phyloP scores from a whole-genome alignment of 2,888 invertebrate species.

The Idaea dimidiata region DNA sequence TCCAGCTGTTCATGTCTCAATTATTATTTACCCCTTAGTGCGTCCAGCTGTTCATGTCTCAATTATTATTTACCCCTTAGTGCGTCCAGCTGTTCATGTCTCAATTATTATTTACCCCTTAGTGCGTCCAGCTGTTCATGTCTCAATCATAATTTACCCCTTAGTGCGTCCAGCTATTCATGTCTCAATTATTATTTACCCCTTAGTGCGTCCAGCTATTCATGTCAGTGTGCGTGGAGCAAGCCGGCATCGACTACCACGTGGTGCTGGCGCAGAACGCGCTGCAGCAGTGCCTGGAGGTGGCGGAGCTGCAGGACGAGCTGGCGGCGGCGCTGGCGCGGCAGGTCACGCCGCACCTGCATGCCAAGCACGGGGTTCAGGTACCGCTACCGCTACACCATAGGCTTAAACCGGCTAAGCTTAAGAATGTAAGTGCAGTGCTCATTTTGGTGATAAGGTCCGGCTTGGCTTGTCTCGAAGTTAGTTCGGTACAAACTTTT shows the following conservation, averaged over 20 bases:
- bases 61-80: too few relatives aligned
- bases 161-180: too few relatives aligned
- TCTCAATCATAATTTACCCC: too few relatives aligned
- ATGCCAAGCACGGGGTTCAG: conserved; percentile 91
- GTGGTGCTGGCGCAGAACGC: conserved; percentile 98
- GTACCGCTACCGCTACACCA: conserved; percentile 55
- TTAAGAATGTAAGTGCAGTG: conserved; percentile 68
- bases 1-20: too few relatives aligned
- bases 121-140: too few relatives aligned
- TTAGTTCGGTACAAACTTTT: neutral
- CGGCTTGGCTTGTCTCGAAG: neutral
- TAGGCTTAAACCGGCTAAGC: conserved; percentile 60
- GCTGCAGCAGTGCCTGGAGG: conserved; percentile 94
- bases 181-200: too few relatives aligned
- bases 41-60: too few relatives aligned
- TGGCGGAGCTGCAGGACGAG: conserved; percentile 92
- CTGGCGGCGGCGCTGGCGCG: conserved; percentile 94
- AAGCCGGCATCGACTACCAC: conserved; percentile 98
- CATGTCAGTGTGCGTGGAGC: conserved; percentile 97
- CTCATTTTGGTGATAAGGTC: neutral
- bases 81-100: too few relatives aligned
- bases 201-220: conserved; percentile 95
- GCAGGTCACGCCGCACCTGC: conserved; percentile 94
- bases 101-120: too few relatives aligned
- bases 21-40: too few relatives aligned